Conservation (phyloP, 1,140 invertebrate genomes). For the Antheraea mylitta region DNA sequence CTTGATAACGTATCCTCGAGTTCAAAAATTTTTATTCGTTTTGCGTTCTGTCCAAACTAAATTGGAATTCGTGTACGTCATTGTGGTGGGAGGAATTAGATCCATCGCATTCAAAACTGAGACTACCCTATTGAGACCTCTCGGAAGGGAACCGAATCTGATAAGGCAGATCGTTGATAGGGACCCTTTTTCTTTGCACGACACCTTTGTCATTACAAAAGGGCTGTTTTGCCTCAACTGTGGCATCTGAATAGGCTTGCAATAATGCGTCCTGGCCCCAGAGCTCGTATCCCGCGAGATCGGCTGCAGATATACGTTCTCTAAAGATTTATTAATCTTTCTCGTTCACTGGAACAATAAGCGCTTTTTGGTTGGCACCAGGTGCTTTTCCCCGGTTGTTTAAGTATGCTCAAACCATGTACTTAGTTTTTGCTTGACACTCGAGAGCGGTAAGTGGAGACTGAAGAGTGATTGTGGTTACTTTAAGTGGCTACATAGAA, state of each 20-base stretch:
- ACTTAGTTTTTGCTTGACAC: conserved; percentile 58
- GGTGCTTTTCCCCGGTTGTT: conserved; percentile 59
- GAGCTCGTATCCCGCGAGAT: conserved; percentile 71
- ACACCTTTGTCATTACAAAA: conserved; percentile 77
- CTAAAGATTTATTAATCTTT: conserved; percentile 77
- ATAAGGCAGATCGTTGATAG: conserved; percentile 76
- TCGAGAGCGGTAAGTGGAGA: conserved; percentile 41
- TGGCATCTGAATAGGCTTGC: conserved; percentile 75
- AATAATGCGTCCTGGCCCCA: conserved; percentile 65
- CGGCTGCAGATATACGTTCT: conserved; percentile 69
- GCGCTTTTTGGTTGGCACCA: conserved; percentile 64
- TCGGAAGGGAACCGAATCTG: conserved; percentile 76
- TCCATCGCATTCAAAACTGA: conserved; percentile 59
- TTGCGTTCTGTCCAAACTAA: conserved; percentile 50
- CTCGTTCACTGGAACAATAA: conserved; percentile 70
- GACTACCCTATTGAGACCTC: conserved; percentile 70
- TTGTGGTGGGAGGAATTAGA: conserved; percentile 69
- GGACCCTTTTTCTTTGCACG: conserved; percentile 74
- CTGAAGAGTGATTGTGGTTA: conserved; percentile 38
- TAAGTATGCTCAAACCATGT: conserved; percentile 45
- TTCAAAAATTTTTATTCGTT: conserved; percentile 41
- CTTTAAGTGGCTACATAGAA: conserved; percentile 21
- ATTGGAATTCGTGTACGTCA: conserved; percentile 59
- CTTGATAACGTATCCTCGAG: conserved; percentile 48
- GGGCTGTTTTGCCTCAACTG: conserved; percentile 68